A percentile compares a stretch with the other conserved stretches of the same genome.
phyloP scores from a whole-genome alignment of 2,797 vertebrate genomes.

The Mus spretus region DNA sequence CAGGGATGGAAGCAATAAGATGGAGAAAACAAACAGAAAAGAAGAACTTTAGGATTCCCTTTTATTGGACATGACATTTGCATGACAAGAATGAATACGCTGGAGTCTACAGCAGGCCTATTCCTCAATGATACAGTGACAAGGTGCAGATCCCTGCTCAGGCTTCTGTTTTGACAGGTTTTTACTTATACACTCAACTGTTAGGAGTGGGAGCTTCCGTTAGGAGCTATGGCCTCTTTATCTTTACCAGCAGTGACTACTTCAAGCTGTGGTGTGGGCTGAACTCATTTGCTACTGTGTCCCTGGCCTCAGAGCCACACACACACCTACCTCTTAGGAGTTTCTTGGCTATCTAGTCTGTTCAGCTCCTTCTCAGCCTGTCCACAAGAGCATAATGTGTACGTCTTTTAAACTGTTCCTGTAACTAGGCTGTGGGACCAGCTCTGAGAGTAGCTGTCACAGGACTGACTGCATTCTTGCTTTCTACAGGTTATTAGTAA shows the following conservation, averaged over 20 bases:
- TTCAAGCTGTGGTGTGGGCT: too few species aligned
- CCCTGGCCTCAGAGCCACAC: fast-evolving
- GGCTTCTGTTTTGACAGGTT: background rate
- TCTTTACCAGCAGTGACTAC: fast-evolving
- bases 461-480: background rate
- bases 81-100: fast-evolving
- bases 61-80: background rate
- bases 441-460: background rate
- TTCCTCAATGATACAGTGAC: background rate
- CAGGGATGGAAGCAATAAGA: background rate
- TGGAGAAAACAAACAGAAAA: background rate
- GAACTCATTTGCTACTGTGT: background rate
- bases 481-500: background rate
- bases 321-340: background rate
- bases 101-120: fast-evolving
- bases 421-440: fast-evolving
- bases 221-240: background rate
- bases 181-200: fast-evolving
- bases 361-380: background rate
- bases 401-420: background rate
- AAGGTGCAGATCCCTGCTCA: background rate
- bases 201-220: background rate
- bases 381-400: background rate
- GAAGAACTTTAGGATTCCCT: background rate
- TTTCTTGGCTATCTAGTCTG: background rate